phyloP scores from a whole-genome alignment of 2,113 vertebrate species.

The Elachura formosa region DNA sequence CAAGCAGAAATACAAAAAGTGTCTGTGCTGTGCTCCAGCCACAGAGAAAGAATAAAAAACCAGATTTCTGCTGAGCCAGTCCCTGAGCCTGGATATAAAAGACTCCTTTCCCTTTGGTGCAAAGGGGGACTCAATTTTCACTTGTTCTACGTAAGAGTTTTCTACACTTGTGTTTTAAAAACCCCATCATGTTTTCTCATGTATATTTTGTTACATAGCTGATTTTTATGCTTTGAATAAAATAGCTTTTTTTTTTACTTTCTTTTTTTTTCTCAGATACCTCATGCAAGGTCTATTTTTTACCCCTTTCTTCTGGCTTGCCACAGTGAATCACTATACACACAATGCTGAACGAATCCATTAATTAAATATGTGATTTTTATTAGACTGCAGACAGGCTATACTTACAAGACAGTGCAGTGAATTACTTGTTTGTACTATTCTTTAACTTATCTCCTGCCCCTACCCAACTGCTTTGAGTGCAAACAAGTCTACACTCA shows the following conservation, averaged over 20 bases:
- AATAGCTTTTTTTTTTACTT: not conserved
- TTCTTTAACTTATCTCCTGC: not conserved
- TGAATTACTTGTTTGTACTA: constrained; percentile 37
- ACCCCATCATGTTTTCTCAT: not conserved
- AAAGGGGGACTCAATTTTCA: not conserved
- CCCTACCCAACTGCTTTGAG: not conserved
- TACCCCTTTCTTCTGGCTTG: not conserved
- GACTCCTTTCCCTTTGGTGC: not conserved
- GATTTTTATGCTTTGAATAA: not conserved
- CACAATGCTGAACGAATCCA: constrained; percentile 43
- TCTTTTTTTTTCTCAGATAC: not conserved
- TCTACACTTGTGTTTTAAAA: not conserved
- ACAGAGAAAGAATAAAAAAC: not conserved
- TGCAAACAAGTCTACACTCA: not conserved
- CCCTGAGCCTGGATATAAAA: not conserved
- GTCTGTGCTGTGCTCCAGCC: not conserved
- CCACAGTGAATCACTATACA: constrained; percentile 31
- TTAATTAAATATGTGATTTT: constrained; percentile 54
- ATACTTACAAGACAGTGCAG: constrained; percentile 11
- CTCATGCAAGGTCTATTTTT: not conserved
- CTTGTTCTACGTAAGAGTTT: not conserved
- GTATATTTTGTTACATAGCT: not conserved
- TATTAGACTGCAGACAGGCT: constrained; percentile 32
- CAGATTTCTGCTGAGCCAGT: not conserved
- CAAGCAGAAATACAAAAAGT: not conserved